Evolutionary conservation across 2,113 vertebrate genomes (phyloP).

Genomic region (Aramus guarauna): DNA sequence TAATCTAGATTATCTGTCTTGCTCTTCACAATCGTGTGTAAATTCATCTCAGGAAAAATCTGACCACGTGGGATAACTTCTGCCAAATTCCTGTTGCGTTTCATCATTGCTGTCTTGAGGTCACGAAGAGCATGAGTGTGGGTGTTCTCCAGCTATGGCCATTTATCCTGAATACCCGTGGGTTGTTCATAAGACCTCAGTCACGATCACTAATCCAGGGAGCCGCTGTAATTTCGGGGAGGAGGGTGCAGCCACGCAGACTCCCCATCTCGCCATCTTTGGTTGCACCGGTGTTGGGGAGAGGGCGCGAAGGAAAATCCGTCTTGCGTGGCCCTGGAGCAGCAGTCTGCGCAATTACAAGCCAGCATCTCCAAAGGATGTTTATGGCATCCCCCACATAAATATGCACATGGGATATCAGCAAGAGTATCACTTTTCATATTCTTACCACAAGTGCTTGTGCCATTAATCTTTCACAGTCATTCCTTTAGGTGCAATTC

Average conservation of each 20-base stretch:
- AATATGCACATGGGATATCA: background rate
- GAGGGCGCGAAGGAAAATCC: rapidly evolving
- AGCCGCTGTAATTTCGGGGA: background rate
- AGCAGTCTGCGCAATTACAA: background rate
- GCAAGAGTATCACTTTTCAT: background rate
- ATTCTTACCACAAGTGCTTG: background rate
- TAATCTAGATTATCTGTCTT: background rate
- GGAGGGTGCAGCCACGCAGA: background rate
- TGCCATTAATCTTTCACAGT: background rate
- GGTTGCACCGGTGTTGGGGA: rapidly evolving
- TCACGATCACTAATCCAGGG: background rate
- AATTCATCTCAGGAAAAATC: background rate
- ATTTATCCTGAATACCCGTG: no score
- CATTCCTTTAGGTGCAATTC: background rate
- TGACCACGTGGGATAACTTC: background rate
- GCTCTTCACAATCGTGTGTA: background rate
- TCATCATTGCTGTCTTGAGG: background rate
- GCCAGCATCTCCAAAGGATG: background rate
- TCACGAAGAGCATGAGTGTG: background rate
- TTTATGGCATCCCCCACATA: background rate
- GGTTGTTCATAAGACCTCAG: background rate
- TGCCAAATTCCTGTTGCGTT: background rate
- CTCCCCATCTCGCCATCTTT: rapidly evolving
- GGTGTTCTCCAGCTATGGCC: no score
- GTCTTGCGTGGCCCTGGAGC: background rate